Evolutionary conservation across 2,888 invertebrate species (phyloP).

Genomic region (Caenorhabditis macrosperma): DNA sequence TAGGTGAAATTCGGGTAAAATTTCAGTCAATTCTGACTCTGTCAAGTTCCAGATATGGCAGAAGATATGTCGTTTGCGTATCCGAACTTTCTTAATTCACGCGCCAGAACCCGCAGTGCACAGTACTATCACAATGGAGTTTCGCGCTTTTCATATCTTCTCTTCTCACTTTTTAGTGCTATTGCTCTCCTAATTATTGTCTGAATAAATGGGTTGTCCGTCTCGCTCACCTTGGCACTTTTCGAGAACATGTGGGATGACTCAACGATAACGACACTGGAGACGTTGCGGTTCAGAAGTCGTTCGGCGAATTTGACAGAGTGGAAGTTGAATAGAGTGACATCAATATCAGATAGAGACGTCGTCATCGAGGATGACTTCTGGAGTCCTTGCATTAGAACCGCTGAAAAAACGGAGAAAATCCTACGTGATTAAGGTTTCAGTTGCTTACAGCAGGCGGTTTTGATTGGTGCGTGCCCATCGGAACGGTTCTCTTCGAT

Average conservation of each 20-base stretch:
- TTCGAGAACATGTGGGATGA: conserved; percentile 56
- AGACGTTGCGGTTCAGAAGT: conserved; percentile 48
- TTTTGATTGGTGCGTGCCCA: conserved; percentile 59
- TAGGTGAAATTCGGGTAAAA: neutral
- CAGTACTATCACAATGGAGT: conserved; percentile 38
- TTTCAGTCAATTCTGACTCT: neutral
- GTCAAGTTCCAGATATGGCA: conserved; percentile 15
- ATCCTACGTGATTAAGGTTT: neutral
- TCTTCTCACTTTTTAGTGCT: neutral
- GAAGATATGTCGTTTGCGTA: conserved; percentile 44
- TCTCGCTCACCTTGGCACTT: conserved; percentile 46
- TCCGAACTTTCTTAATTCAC: conserved; percentile 17
- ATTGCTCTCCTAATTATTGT: neutral
- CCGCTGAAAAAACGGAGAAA: conserved; percentile 30
- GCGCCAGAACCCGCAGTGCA: conserved; percentile 35
- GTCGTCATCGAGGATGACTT: conserved; percentile 47
- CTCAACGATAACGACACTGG: conserved; percentile 59
- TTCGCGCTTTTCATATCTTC: conserved; percentile 3
- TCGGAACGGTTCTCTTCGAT: conserved; percentile 54
- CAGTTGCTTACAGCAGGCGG: conserved; percentile 35
- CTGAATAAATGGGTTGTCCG: neutral
- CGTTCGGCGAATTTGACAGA: conserved; percentile 60
- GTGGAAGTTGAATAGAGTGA: conserved; percentile 63
- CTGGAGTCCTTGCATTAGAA: conserved; percentile 52
- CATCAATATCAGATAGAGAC: conserved; percentile 53